These are phyloP conservation scores for Andrena praecox DNA, from an alignment of 2,888 invertebrate species.

Conservation along the genomic window DNA sequence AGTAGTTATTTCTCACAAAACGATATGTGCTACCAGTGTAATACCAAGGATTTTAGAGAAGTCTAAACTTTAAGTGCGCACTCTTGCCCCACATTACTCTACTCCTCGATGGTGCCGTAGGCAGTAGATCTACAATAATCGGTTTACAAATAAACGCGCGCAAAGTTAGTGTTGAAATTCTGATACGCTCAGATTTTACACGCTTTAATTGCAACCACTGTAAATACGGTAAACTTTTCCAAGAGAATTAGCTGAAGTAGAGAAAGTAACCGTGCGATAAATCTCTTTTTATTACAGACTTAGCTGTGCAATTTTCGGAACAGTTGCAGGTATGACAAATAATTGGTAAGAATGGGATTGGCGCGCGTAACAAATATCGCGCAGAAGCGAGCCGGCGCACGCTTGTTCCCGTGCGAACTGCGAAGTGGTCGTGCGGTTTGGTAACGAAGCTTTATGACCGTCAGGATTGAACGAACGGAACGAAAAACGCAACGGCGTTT, in stretches of 20 bases:
- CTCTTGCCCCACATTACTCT: too few species aligned
- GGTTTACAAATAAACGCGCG: background rate
- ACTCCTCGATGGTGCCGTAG: background rate
- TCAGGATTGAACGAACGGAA: background rate
- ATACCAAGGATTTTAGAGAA: too few species aligned
- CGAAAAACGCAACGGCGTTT: background rate
- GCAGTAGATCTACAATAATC: background rate
- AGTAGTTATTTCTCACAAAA: too few species aligned
- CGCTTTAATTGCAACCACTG: background rate
- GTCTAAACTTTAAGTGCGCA: too few species aligned
- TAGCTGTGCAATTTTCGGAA: background rate
- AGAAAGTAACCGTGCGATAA: background rate
- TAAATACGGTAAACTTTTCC: background rate
- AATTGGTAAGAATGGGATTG: background rate
- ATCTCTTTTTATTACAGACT: background rate
- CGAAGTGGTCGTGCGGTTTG: conserved; percentile 1
- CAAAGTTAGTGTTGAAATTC: background rate
- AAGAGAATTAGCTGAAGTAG: background rate
- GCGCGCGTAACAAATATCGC: background rate
- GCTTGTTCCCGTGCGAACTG: background rate
- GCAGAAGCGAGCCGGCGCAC: background rate
- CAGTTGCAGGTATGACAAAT: background rate
- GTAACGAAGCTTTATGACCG: background rate
- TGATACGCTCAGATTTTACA: background rate
- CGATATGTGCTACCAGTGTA: too few species aligned